Evolutionary conservation across 2,113 vertebrate species (phyloP).

Genomic region (Chamaea fasciata): DNA sequence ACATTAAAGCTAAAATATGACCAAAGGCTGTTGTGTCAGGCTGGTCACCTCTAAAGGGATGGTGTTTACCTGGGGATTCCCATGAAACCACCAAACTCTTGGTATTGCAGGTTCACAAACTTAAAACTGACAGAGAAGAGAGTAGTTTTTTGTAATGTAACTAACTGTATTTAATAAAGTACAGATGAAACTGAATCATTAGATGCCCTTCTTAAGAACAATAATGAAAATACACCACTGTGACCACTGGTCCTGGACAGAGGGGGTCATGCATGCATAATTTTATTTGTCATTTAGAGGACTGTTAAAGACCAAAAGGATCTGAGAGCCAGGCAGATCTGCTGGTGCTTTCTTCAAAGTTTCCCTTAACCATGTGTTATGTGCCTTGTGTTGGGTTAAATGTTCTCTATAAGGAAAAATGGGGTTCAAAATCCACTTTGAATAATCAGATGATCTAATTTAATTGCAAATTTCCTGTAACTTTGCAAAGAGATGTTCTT

Average conservation of each 20-base stretch:
- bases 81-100: not conserved
- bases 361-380: not conserved
- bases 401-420: not conserved
- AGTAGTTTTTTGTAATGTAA: not conserved
- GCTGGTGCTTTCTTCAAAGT: not conserved
- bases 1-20: not conserved
- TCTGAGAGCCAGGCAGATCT: not conserved
- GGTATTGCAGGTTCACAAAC: not conserved
- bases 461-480: not conserved
- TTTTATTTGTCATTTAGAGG: not conserved
- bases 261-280: not conserved
- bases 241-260: not conserved
- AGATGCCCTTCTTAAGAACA: not conserved
- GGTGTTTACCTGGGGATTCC: not conserved
- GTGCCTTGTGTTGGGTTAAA: not conserved
- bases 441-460: not conserved
- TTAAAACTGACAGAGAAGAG: not conserved
- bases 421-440: not conserved
- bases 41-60: not conserved
- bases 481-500: not conserved
- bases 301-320: not conserved
- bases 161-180: not conserved
- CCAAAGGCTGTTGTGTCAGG: not conserved
- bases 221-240: not conserved
- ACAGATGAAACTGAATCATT: not conserved